These are phyloP conservation scores for Drosophila ustulata DNA, from an alignment of 2,888 invertebrate species.

Conservation along the genomic window DNA sequence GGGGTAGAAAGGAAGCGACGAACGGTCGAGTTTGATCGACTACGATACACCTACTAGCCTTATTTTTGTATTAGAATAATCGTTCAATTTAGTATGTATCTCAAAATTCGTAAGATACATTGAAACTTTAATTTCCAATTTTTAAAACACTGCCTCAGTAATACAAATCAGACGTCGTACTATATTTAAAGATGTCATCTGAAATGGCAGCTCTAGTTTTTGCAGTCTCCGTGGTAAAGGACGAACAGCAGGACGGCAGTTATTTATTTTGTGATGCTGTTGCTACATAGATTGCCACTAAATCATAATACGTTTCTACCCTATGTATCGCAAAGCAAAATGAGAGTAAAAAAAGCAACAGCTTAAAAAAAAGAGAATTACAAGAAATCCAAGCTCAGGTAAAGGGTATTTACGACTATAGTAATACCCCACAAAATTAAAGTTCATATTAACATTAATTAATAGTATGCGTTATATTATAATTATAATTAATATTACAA, in stretches of 20 bases:
- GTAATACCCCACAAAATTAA: not conserved
- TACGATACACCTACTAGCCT: not conserved
- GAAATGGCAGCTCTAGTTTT: not conserved
- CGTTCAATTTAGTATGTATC: too few species aligned
- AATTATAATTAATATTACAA: too few species aligned
- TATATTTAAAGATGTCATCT: too few species aligned
- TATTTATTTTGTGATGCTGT: not conserved
- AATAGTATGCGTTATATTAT: too few species aligned
- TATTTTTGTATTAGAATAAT: too few species aligned
- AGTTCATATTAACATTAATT: too few species aligned
- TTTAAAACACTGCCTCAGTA: too few species aligned
- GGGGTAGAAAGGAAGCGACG: constrained; percentile 3
- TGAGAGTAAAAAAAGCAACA: constrained; percentile 38
- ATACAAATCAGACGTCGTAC: too few species aligned
- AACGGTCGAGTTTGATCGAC: not conserved
- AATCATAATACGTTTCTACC: not conserved
- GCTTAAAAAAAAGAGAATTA: constrained; percentile 44
- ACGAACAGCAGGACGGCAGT: not conserved
- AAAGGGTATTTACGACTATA: constrained; percentile 23
- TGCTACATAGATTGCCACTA: not conserved
- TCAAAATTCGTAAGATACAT: too few species aligned
- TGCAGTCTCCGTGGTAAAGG: not conserved
- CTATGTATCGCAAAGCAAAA: constrained; percentile 28
- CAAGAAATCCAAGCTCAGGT: constrained; percentile 40
- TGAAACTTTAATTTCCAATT: too few species aligned